Base-by-base conservation (phyloP, 2,888 invertebrate genomes). In the Halocaridina rubra region DNA sequence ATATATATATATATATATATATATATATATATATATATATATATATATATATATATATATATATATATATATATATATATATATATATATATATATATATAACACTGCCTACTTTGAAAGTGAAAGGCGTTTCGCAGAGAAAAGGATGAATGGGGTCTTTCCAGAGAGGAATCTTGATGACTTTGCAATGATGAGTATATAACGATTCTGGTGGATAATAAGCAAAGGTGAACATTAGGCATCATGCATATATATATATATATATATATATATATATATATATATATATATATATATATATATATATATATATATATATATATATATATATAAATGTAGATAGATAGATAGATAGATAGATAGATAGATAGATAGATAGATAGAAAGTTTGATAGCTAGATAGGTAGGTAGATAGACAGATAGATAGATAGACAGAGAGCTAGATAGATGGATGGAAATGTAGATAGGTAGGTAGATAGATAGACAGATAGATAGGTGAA, bases 51-150 rank as follows among this genome's bases (percentile, higher is more conserved):
- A 69, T 67, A 78, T 78, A 78, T 78, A 78, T 78, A 78, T 78
- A 78, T 78, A 69, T 78, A 78, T 78, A 78, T 78, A 78, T 78
- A 78, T 78, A 78, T 78, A 78, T 78, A 67, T 78, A 78, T 78
- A 78, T 69, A 71, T 72, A 78, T 78, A 78, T 78, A 78, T 78
- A 71, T 78, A 78, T 78, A 78, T 78, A 72, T 72, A 32, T 74
- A 72, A 30, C 27, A 69, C 72, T 80, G 72, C 72, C 33, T 74
- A 74, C 32, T 69, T 72, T 39, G 46, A 10, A 19, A 29, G 32
- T 67, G 19, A 22, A 61, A 22, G 8, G 10, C 13, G 19, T n/a
- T 61, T 1, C 19, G 2, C 19, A 61, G 1, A 10, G 10, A 61
- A 46, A 2, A 46, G 10, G 13, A 13, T 46, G 10, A 1, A 13